These are phyloP conservation scores for Tenrec ecaudatus DNA, from an alignment of 2,113 vertebrate species.

Conservation along the genomic window DNA sequence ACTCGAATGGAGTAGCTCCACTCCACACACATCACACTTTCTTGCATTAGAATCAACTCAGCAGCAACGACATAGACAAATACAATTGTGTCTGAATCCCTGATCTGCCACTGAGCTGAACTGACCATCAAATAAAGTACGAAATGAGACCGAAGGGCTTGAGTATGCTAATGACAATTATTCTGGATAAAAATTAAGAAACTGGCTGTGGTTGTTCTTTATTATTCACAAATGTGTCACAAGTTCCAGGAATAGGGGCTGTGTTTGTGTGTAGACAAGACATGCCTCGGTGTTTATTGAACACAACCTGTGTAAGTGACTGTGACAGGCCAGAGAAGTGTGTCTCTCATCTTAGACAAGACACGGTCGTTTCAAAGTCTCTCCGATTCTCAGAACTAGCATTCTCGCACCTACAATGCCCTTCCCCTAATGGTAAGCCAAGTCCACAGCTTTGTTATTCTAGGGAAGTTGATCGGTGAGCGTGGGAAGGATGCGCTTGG, in stretches of 20 bases:
- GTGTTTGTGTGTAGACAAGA: neutral
- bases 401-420: neutral
- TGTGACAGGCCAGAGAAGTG: neutral
- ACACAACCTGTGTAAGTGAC: neutral
- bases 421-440: neutral
- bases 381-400: neutral
- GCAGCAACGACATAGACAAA: neutral
- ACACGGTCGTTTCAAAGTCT: neutral
- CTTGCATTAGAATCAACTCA: neutral
- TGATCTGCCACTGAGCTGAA: neutral
- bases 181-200: neutral
- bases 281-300: neutral
- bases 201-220: neutral
- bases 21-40: neutral
- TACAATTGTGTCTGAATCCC: neutral
- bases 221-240: neutral
- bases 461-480: neutral
- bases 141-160: neutral
- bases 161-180: neutral
- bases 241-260: neutral
- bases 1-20: neutral
- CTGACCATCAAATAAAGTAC: neutral
- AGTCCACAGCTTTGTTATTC: slow-evolving; percentile 16
- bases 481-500: neutral
- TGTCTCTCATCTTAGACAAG: neutral